Percentiles rank a stretch among this genome's conserved stretches.
These are phyloP conservation scores for Leptinotarsa tumamoca DNA, from an alignment of 2,888 invertebrate species.

Conservation along the genomic window DNA sequence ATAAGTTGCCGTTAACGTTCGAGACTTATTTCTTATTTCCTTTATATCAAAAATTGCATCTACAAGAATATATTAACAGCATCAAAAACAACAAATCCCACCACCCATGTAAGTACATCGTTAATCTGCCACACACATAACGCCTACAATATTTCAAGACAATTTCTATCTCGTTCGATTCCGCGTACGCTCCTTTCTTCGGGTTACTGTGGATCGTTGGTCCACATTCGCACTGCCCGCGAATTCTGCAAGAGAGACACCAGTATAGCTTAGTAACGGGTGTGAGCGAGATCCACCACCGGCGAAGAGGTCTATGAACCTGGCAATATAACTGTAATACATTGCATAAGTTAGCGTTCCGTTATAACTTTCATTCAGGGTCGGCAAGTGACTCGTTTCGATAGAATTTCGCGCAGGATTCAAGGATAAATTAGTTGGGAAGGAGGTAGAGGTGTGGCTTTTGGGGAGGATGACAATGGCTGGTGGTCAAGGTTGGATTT, in stretches of 20 bases:
- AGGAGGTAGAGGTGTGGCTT: conserved; percentile 28
- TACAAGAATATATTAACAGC: too few species aligned
- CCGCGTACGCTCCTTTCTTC: conserved; percentile 58
- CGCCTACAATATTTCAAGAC: conserved; percentile 21
- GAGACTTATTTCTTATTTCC: too few species aligned
- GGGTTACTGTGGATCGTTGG: conserved; percentile 60
- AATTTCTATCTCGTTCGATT: conserved; percentile 38
- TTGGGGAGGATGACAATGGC: conserved; percentile 27
- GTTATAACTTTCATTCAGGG: conserved; percentile 60
- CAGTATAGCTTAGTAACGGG: neutral
- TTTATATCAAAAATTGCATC: too few species aligned
- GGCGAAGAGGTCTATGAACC: conserved; percentile 56
- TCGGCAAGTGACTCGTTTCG: conserved; percentile 47
- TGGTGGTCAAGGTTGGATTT: conserved; percentile 36
- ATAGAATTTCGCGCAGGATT: conserved; percentile 23
- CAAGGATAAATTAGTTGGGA: conserved; percentile 15
- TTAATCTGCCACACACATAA: conserved; percentile 24
- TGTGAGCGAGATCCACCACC: conserved; percentile 16
- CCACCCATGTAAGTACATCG: neutral
- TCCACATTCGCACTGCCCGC: conserved; percentile 56
- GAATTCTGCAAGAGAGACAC: conserved; percentile 49
- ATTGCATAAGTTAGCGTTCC: conserved; percentile 60
- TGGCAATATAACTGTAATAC: conserved; percentile 58
- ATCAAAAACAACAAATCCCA: neutral
- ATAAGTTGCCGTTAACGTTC: too few species aligned